Evolutionary conservation across 2,888 invertebrate genomes (phyloP).

Genomic region (Rugalucina vietnamica): DNA sequence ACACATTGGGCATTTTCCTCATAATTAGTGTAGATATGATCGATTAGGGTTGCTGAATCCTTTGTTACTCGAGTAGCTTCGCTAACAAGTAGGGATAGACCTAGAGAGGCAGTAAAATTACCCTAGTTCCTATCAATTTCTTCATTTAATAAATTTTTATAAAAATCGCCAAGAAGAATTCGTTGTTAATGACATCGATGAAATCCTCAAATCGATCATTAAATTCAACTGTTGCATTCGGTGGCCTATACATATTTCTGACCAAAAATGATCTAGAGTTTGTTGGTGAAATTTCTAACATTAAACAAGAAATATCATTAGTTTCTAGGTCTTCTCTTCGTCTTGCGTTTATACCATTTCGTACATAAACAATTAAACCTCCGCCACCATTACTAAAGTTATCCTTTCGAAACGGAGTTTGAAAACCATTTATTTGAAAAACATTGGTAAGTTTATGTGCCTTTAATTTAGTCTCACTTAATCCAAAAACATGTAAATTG

Average conservation of each 20-base stretch:
- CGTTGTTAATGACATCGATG: not conserved
- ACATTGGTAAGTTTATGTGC: not conserved
- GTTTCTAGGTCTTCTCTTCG: not conserved
- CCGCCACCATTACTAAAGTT: not conserved
- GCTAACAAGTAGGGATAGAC: not conserved
- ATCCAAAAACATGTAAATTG: not conserved
- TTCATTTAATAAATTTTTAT: not conserved
- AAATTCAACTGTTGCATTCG: not conserved
- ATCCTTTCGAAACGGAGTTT: not conserved
- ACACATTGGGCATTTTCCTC: too few species aligned
- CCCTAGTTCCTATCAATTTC: not conserved
- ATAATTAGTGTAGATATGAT: not conserved
- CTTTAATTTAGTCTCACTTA: not conserved
- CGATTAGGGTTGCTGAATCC: not conserved
- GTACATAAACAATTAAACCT: too few species aligned
- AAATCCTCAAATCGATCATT: not conserved
- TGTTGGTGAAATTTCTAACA: not conserved
- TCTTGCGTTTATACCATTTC: not conserved
- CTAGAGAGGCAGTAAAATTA: not conserved
- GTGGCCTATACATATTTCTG: not conserved
- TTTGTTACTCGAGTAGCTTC: too few species aligned
- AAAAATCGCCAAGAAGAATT: not conserved
- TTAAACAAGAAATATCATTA: not conserved
- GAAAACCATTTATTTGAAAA: not conserved
- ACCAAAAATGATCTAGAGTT: not conserved